Percentiles rank a stretch among this genome's conserved stretches.
These are phyloP conservation scores for Toxonevra muliebris DNA, from an alignment of 2,888 invertebrate genomes.

Conservation along the genomic window DNA sequence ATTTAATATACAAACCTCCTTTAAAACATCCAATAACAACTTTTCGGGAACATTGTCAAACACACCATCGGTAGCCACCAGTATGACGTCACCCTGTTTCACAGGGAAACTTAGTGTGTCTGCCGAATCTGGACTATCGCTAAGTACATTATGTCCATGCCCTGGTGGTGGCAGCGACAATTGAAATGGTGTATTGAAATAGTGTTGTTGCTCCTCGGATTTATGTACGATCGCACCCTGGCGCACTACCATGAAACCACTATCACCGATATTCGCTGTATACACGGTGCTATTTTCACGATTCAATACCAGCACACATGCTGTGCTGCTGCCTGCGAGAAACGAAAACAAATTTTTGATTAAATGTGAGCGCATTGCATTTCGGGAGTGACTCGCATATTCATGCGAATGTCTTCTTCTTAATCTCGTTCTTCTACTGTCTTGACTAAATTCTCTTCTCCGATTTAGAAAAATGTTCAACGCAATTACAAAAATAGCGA, in stretches of 20 bases:
- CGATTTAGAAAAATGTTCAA: not conserved
- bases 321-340: slow-evolving; percentile 90
- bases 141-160: slow-evolving; percentile 84
- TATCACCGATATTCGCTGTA: slow-evolving; percentile 98
- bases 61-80: slow-evolving; percentile 97
- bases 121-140: slow-evolving; percentile 93
- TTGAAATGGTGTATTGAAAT: slow-evolving; percentile 99
- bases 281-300: slow-evolving; percentile 89
- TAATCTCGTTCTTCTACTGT: too few relatives aligned
- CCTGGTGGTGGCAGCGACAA: slow-evolving; percentile 93
- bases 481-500: slow-evolving; percentile 5
- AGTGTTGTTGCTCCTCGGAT: slow-evolving; percentile 97
- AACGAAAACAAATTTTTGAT: not conserved
- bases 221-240: slow-evolving; percentile 88
- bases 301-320: slow-evolving; percentile 94
- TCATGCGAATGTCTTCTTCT: too few relatives aligned
- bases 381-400: not conserved
- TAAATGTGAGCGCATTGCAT: not conserved
- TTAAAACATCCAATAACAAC: slow-evolving; percentile 86
- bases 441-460: too few relatives aligned
- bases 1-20: slow-evolving; percentile 67
- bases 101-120: slow-evolving; percentile 86
- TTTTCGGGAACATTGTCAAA: slow-evolving; percentile 97
- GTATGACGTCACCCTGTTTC: slow-evolving; percentile 92
- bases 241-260: slow-evolving; percentile 94